Conservation (phyloP, 2,797 vertebrate genomes). For the Strix occidentalis region DNA sequence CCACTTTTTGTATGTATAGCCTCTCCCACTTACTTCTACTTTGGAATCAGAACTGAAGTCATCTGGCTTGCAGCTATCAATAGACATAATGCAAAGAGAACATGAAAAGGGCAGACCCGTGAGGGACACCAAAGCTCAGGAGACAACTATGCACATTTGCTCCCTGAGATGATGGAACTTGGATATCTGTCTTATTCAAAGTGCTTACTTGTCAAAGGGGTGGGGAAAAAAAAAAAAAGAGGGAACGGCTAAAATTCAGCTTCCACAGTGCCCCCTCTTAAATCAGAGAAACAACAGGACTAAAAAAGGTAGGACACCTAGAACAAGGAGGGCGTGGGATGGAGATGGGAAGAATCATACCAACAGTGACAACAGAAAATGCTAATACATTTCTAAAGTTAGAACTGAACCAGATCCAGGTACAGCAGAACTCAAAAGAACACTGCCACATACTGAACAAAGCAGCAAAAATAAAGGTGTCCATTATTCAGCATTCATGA, state of each 20-base stretch:
- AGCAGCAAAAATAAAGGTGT: constrained; percentile 51
- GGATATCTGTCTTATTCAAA: neutral
- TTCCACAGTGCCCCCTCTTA: neutral
- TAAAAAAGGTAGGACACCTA: neutral
- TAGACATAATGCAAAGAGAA: neutral
- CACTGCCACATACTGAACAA: constrained; percentile 25
- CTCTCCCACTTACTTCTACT: neutral
- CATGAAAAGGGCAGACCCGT: neutral
- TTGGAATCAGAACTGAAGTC: neutral
- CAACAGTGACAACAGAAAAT: constrained; percentile 28
- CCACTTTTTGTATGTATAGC: neutral
- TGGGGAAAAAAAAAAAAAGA: neutral
- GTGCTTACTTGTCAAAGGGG: neutral
- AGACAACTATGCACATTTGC: constrained; percentile 56
- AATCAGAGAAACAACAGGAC: neutral
- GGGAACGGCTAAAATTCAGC: neutral
- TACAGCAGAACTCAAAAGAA: constrained; percentile 31
- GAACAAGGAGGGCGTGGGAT: neutral
- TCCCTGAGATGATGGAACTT: constrained; percentile 72
- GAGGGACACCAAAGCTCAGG: constrained; percentile 41
- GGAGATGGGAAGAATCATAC: neutral
- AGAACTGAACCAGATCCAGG: constrained; percentile 30
- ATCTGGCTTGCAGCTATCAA: neutral
- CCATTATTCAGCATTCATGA: constrained; percentile 8
- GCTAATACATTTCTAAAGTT: constrained; percentile 36